Evolutionary conservation across 2,797 vertebrate species (phyloP).

Genomic region (Pipistrellus pygmaeus): DNA sequence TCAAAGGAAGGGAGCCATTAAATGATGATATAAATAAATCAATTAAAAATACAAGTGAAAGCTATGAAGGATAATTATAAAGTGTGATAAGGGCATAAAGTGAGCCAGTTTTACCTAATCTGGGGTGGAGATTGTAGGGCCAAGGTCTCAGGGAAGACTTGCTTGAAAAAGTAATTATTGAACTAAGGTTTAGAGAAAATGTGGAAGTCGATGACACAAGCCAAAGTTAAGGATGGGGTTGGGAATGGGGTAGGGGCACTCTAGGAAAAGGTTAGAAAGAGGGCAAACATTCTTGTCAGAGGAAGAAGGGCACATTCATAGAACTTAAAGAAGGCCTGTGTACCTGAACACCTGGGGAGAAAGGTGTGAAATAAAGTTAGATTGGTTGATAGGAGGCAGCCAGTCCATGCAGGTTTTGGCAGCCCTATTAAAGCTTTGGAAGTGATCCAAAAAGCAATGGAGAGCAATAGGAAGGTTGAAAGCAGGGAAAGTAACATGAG

Average conservation of each 20-base stretch:
- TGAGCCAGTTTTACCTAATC: not conserved
- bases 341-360: not conserved
- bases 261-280: not conserved
- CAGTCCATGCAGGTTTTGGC: not conserved
- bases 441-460: not conserved
- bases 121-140: not conserved
- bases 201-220: not conserved
- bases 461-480: not conserved
- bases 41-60: conserved; percentile 46
- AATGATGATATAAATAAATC: conserved; percentile 53
- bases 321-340: not conserved
- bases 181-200: conserved; percentile 5
- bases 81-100: not conserved
- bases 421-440: not conserved
- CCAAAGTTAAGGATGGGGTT: not conserved
- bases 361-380: not conserved
- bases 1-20: not conserved
- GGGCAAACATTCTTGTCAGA: not conserved
- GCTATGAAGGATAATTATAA: conserved; percentile 51
- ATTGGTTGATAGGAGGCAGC: not conserved
- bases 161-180: conserved; percentile 19
- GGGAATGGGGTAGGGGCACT: not conserved
- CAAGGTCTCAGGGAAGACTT: conserved; percentile 16
- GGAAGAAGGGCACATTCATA: not conserved
- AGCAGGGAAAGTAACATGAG: not conserved